Evolutionary conservation across 2,888 invertebrate genomes (phyloP), one percentile per base, ranked within the genome.

Genomic region (Tiliacea aurago): DNA sequence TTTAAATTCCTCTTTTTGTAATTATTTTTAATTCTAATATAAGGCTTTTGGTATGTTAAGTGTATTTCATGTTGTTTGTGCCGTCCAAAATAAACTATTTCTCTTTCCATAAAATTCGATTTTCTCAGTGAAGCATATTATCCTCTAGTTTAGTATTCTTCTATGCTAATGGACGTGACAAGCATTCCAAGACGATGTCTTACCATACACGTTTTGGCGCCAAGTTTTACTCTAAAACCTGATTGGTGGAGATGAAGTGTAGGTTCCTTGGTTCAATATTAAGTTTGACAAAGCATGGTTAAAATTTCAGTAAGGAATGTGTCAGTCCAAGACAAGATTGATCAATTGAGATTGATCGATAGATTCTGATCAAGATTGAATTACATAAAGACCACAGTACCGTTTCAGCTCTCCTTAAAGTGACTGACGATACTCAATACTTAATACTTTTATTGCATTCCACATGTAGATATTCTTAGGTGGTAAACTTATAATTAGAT

Each of bases 131-230:
- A 55, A 56, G 56, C 65, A 69, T 61, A 67, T 49, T 56, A 51
- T 70, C 37, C 28, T 56, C 20, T 64, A 43, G 53, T 70, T 78
- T 71, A 78, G 78, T 77, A 76, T 77, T 78, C 71, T 71, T 71
- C 72, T 43, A 55, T 71, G 71, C 37, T 64, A 47, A 78, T 49
- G 1, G n/a, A 78, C 76, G 76, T 76, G 76, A 76, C 71, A 20
- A 58, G 64, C 78, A 43, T 78, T 59, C 33, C 49, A 53, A 78
- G 33, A 1, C 41, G 37, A 70, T 10, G 4, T 64, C 43, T 64
- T 55, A 23, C 64, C 59, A 55, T 5, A 61, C 18, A 75, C 28
- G 47, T 55, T 78, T 58, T 79, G 66, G 66, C 5, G n/a, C 78
- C 63, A 71, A 78, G 64, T 64, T 71, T 71, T 49, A 43, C 18